Evolutionary conservation across 2,113 vertebrate genomes (phyloP).

Genomic region (Nettapus auritus): DNA sequence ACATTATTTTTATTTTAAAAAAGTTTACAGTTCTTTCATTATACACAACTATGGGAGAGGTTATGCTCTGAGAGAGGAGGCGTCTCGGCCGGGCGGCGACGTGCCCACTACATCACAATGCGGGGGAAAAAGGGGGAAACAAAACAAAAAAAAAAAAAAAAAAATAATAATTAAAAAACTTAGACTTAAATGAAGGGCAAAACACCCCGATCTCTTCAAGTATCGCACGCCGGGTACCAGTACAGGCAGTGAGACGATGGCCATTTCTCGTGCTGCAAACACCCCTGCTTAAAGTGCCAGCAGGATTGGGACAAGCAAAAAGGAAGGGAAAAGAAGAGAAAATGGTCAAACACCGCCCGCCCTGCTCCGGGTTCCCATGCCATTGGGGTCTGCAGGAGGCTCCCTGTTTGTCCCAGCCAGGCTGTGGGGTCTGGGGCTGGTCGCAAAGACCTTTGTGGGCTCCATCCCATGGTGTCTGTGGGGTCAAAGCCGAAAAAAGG

Average conservation of each 20-base stretch:
- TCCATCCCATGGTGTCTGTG: neutral
- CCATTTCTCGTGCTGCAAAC: conserved; percentile 70
- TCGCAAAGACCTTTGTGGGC: neutral
- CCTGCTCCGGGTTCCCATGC: neutral
- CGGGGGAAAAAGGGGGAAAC: conserved; percentile 41
- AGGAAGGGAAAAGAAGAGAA: neutral
- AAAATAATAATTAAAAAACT: no score
- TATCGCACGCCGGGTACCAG: conserved; percentile 80
- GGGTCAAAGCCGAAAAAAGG: no score
- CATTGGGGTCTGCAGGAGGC: neutral
- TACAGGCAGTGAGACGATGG: conserved; percentile 66
- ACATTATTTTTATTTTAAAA: conserved; percentile 83
- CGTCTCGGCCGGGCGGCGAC: conserved; percentile 80
- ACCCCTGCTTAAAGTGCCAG: neutral
- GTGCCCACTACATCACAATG: conserved; percentile 81
- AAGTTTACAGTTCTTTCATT: conserved; percentile 89
- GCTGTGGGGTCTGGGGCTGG: rapidly evolving
- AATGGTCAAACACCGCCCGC: neutral
- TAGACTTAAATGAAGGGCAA: conserved; percentile 63
- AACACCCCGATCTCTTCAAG: conserved; percentile 59
- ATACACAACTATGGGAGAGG: conserved; percentile 90
- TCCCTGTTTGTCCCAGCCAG: neutral
- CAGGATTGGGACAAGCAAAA: neutral
- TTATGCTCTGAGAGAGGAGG: conserved; percentile 87
- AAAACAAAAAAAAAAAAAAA: conserved; percentile 5